Base-by-base conservation (phyloP, 2,113 vertebrate species). In the Stictonetta naevosa region DNA sequence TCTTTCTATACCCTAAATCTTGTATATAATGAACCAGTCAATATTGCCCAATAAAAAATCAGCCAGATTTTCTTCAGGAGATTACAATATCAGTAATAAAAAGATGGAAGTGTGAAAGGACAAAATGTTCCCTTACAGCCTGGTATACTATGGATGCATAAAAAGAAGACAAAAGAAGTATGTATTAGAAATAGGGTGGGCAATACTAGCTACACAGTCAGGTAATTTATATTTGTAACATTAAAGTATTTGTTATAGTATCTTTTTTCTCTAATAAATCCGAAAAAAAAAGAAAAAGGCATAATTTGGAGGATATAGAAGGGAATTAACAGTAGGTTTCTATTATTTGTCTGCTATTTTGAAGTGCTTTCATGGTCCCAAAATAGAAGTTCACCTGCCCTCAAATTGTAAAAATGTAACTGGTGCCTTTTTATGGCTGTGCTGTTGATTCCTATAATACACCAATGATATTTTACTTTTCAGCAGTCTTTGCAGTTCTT, bases 401-500 rank as follows among this genome's bases (percentile, higher is more conserved):
- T 96, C 93, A 93, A 97, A 97, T 44, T 90, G 62, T 96, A 50
- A 86, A 96, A 96, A 83, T 59, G 7, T 85, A 92, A 44, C 73
- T 91, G 81, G 25, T 91, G 71, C 56, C 55, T 72, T 84, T 91
- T 92, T 96, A 75, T 94, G 62, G 25, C 52, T 88, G 15, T 77
- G 76, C 44, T 92, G 79, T 93, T 92, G 83, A 94, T 96, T 97
- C 23, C n/a, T 86, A 31, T 84, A 85, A 83, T 92, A 87, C 20
- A 94, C 14, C 73, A 81, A 89, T 93, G 36, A 87, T 90, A 86
- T 69, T 95, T 91, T 63, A 77, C 76, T 96, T 96, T 96, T 96
- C 96, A 96, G 96, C 94, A 96, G 79, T 94, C 86, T 71, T 93
- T 97, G 96, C 94, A 96, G n/a, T 97, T 97, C 91, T 96, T 97